Conservation (phyloP, 1,140 invertebrate genomes). For the Steinernema khuongi region DNA sequence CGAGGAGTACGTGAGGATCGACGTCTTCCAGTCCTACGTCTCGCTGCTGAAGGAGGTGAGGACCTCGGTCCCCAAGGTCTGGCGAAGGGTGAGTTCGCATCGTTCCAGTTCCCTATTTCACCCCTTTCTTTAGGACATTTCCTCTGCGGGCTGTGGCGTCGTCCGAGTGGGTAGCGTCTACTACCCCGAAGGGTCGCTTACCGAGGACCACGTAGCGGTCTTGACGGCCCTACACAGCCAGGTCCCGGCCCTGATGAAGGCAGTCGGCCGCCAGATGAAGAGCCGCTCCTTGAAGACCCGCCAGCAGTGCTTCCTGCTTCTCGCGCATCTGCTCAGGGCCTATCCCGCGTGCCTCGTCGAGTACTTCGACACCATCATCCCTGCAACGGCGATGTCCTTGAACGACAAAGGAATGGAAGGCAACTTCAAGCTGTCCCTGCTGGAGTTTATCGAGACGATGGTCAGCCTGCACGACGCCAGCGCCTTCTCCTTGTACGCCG, state of each 20-base stretch:
- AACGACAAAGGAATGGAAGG: constrained; percentile 85
- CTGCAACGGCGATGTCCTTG: constrained; percentile 64
- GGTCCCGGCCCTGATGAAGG: constrained; percentile 74
- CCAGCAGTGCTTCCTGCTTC: constrained; percentile 80
- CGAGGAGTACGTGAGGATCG: constrained; percentile 96
- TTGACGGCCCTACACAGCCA: constrained; percentile 60
- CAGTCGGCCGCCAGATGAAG: constrained; percentile 80
- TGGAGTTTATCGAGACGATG: constrained; percentile 22
- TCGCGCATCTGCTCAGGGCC: constrained; percentile 71
- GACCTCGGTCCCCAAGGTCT: constrained; percentile 64
- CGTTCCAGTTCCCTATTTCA: too few species aligned
- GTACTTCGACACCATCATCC: constrained; percentile 36
- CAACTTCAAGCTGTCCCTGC: constrained; percentile 26
- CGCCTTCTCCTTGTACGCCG: neutral
- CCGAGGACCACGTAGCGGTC: constrained; percentile 26
- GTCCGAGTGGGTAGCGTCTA: constrained; percentile 23
- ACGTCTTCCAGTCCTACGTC: constrained; percentile 92
- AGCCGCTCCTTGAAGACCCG: constrained; percentile 88
- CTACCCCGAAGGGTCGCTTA: constrained; percentile 16
- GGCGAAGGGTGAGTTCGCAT: constrained; percentile 12
- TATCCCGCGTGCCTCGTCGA: constrained; percentile 12
- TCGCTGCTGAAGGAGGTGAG: constrained; percentile 82
- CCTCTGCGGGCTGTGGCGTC: constrained; percentile 2
- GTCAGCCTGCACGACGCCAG: neutral
- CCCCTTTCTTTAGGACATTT: constrained; percentile 18